Evolutionary conservation across 2,113 vertebrate species (phyloP).

Genomic region (Herpetotheres cachinnans): DNA sequence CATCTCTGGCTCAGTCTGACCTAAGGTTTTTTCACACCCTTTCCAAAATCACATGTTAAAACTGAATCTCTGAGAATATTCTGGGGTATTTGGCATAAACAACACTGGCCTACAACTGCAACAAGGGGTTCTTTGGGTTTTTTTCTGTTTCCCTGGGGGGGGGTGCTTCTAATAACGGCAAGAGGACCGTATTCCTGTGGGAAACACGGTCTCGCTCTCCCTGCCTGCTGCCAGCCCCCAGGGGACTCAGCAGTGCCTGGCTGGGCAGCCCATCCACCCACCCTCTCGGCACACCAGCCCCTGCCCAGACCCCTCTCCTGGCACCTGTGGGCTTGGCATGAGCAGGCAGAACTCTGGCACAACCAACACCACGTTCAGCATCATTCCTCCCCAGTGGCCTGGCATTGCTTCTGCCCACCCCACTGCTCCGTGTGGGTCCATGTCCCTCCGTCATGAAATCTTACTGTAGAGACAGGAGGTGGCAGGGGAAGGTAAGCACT

Average conservation of each 20-base stretch:
- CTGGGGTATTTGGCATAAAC: neutral
- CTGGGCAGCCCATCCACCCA: neutral
- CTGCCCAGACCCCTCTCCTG: neutral
- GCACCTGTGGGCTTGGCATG: neutral
- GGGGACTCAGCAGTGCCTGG: fast-evolving
- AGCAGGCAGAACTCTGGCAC: neutral
- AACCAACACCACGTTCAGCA: fast-evolving
- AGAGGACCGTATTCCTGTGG: neutral
- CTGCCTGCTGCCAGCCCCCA: neutral
- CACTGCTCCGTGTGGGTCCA: fast-evolving
- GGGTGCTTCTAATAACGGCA: neutral
- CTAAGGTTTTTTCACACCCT: neutral
- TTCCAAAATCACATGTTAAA: neutral
- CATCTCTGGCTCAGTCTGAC: neutral
- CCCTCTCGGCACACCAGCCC: neutral
- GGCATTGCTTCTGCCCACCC: fast-evolving
- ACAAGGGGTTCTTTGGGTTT: neutral
- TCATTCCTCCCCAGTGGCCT: neutral
- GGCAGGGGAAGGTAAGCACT: neutral
- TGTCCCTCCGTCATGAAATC: neutral
- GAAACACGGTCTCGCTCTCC: fast-evolving
- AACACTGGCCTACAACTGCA: neutral
- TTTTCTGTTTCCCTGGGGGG: neutral
- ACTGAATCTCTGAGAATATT: neutral
- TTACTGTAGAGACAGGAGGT: neutral